Percentiles rank a stretch among this genome's conserved stretches.
phyloP scores from a whole-genome alignment of 2,888 invertebrate genomes.

The Acleris cristana region DNA sequence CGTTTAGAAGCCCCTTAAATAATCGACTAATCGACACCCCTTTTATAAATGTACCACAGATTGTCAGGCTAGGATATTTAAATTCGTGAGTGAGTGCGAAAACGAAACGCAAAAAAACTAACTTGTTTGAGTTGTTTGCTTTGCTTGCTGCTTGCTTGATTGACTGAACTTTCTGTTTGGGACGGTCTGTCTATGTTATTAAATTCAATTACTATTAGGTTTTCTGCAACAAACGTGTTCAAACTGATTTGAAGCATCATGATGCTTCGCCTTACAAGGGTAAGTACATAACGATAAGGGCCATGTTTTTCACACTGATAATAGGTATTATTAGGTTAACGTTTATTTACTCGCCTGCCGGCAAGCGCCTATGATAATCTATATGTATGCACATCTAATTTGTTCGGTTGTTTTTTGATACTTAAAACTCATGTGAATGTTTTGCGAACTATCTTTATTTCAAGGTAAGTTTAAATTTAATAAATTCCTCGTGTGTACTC shows the following conservation, averaged over 20 bases:
- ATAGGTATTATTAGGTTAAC: neutral
- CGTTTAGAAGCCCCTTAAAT: too few species aligned
- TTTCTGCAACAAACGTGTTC: neutral
- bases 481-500: neutral
- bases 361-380: neutral
- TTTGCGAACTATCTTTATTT: neutral
- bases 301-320: neutral
- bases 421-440: neutral
- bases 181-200: neutral
- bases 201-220: neutral
- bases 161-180: too few species aligned
- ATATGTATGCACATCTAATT: neutral
- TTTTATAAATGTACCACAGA: too few species aligned
- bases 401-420: neutral
- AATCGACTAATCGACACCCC: too few species aligned
- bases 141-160: too few species aligned
- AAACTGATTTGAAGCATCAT: neutral
- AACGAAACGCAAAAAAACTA: too few species aligned
- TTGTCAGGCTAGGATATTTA: too few species aligned
- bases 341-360: constrained; percentile 8
- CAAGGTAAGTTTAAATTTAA: constrained; percentile 18
- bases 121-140: too few species aligned
- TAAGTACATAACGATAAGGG: constrained; percentile 19
- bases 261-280: constrained; percentile 40
- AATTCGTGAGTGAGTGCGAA: too few species aligned